These are phyloP conservation scores for Ophraella communa DNA, from an alignment of 2,888 invertebrate species.

Conservation along the genomic window DNA sequence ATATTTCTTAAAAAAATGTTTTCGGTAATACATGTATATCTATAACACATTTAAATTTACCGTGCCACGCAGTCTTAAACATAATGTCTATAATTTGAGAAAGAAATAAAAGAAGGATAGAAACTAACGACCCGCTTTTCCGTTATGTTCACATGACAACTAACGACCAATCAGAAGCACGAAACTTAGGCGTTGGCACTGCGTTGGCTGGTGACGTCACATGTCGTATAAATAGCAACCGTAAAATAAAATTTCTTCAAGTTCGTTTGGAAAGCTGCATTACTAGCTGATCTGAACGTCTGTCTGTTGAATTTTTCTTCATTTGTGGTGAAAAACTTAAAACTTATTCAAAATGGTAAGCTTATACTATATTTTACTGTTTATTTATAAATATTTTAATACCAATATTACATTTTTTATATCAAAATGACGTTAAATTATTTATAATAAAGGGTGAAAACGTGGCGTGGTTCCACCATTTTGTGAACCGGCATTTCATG, in stretches of 20 bases:
- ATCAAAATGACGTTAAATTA: background rate
- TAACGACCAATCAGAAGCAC: constrained; percentile 61
- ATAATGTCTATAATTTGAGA: background rate
- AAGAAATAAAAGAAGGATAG: constrained; percentile 3
- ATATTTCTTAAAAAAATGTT: no score
- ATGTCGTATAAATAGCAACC: constrained; percentile 63
- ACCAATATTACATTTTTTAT: background rate
- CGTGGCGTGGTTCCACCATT: constrained; percentile 25
- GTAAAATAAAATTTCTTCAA: constrained; percentile 59
- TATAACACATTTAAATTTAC: background rate
- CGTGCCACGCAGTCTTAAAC: background rate
- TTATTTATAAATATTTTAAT: background rate
- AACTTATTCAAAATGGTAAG: constrained; percentile 52
- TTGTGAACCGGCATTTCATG: constrained; percentile 21
- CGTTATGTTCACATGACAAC: constrained; percentile 45
- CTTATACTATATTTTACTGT: no score
- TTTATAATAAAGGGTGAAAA: background rate
- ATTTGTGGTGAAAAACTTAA: constrained; percentile 42
- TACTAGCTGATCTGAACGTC: constrained; percentile 64
- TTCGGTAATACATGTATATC: no score
- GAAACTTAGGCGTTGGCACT: constrained; percentile 60
- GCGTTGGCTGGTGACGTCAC: constrained; percentile 27
- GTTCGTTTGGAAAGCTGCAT: constrained; percentile 75
- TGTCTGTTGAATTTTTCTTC: constrained; percentile 51
- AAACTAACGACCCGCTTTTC: constrained; percentile 35